These are phyloP conservation scores for Blastobasis lacticolella DNA, from an alignment of 2,888 invertebrate species.

Conservation along the genomic window DNA sequence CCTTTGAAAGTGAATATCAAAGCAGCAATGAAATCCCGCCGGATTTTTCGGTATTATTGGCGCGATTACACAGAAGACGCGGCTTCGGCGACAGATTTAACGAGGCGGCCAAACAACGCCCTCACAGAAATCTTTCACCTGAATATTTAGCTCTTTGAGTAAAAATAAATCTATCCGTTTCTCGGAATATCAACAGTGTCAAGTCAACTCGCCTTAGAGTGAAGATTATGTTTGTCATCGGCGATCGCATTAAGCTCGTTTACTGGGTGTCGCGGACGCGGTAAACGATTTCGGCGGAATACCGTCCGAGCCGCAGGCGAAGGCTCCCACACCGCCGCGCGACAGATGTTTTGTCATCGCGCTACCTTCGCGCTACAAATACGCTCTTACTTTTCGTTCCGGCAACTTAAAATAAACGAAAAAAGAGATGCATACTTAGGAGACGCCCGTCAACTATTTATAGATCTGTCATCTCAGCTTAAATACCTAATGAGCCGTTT, in stretches of 20 bases:
- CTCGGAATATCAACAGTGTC: slow-evolving; percentile 69
- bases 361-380: slow-evolving; percentile 40
- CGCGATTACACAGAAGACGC: slow-evolving; percentile 70
- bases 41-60: slow-evolving; percentile 59
- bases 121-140: slow-evolving; percentile 70
- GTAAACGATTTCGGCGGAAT: slow-evolving; percentile 56
- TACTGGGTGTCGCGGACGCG: slow-evolving; percentile 55
- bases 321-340: slow-evolving; percentile 33
- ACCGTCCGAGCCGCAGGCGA: slow-evolving; percentile 20
- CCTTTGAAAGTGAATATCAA: slow-evolving; percentile 62
- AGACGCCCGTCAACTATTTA: slow-evolving; percentile 51
- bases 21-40: slow-evolving; percentile 49
- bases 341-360: slow-evolving; percentile 63
- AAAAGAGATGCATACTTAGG: slow-evolving; percentile 35
- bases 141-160: slow-evolving; percentile 70
- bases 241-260: slow-evolving; percentile 56
- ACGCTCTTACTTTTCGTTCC: slow-evolving; percentile 38
- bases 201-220: slow-evolving; percentile 63
- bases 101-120: slow-evolving; percentile 54
- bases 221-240: slow-evolving; percentile 73
- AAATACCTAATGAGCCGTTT: slow-evolving; percentile 69
- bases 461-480: slow-evolving; percentile 65
- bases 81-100: slow-evolving; percentile 60
- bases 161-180: slow-evolving; percentile 69
- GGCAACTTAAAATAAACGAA: slow-evolving; percentile 49